These are phyloP conservation scores for Acanthosoma haemorrhoidale DNA, from an alignment of 2,888 invertebrate species.

Conservation along the genomic window DNA sequence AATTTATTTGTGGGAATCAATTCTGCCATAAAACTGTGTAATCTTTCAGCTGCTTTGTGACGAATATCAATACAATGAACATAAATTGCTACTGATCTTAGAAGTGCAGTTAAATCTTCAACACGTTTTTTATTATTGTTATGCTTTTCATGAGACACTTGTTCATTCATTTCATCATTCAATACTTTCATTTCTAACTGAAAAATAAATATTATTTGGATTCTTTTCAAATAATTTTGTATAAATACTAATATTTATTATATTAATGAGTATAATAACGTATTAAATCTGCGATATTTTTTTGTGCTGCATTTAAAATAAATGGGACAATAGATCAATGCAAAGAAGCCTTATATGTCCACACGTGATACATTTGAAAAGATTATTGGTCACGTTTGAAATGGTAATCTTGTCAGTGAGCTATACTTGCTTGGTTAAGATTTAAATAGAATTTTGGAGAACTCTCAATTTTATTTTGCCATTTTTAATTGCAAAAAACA, in stretches of 20 bases:
- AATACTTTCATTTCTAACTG: constrained; percentile 35
- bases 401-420: too few species aligned
- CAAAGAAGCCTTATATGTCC: background rate
- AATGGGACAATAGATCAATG: background rate
- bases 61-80: constrained; percentile 31
- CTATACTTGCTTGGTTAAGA: too few species aligned
- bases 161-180: constrained; percentile 34
- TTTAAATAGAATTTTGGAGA: too few species aligned
- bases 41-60: constrained; percentile 29
- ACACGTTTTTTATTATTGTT: constrained; percentile 25
- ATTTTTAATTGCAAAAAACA: too few species aligned
- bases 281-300: background rate
- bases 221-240: too few species aligned
- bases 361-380: background rate
- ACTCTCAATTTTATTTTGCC: too few species aligned
- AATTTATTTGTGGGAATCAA: background rate
- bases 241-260: too few species aligned
- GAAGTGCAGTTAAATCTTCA: constrained; percentile 29
- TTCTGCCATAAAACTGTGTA: background rate
- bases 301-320: background rate
- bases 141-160: constrained; percentile 31
- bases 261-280: background rate
- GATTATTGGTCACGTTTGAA: background rate
- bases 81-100: constrained; percentile 31
- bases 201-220: background rate